Conservation (phyloP, 2,113 vertebrate species). For the Mustela nigripes region DNA sequence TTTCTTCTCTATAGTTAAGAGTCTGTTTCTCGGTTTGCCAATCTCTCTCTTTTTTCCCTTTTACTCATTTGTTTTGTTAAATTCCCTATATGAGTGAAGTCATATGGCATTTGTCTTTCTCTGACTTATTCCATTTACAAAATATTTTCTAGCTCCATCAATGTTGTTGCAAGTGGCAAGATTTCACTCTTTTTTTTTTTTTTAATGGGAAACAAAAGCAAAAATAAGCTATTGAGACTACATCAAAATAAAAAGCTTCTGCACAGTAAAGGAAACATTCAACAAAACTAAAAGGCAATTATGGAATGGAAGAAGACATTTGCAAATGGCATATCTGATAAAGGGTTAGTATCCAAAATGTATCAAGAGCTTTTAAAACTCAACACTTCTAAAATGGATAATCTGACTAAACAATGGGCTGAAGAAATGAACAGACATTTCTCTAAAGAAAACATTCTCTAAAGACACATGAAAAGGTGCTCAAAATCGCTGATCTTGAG, state of each 20-base stretch:
- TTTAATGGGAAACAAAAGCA: neutral
- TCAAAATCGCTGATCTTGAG: neutral
- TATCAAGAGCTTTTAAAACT: neutral
- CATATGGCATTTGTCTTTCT: neutral
- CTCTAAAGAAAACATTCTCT: neutral
- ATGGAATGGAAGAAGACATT: neutral
- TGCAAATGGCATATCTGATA: neutral
- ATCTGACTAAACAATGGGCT: neutral
- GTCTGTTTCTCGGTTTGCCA: neutral
- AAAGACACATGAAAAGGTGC: neutral
- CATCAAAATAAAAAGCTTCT: neutral
- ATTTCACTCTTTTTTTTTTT: neutral
- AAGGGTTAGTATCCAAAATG: neutral
- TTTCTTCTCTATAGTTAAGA: neutral
- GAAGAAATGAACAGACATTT: neutral
- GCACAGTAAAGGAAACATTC: neutral
- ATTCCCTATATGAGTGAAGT: neutral
- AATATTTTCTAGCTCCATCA: neutral
- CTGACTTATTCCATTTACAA: neutral
- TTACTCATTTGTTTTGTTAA: neutral
- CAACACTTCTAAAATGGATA: neutral
- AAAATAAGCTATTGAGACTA: neutral
- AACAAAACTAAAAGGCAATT: neutral
- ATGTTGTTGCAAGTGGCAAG: neutral
- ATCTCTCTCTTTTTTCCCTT: neutral